Conservation (phyloP, 2,888 invertebrate genomes). For the Eristalis arbustorum region DNA sequence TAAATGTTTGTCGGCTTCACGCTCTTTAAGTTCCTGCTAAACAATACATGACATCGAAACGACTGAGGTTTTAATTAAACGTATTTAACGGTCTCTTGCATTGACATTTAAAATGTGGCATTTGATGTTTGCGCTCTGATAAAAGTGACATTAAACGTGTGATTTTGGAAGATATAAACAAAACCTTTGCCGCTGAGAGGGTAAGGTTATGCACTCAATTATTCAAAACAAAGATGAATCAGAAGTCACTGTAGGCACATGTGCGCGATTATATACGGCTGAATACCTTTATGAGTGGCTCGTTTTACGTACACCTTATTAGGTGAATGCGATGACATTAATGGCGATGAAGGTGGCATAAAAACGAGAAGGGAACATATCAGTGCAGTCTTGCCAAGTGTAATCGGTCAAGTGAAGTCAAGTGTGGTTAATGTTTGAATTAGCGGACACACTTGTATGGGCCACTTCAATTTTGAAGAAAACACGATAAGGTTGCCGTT, state of each 20-base stretch:
- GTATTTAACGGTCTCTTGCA: constrained; percentile 13
- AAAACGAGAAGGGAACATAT: not conserved
- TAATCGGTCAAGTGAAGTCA: not conserved
- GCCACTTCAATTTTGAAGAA: too few species aligned
- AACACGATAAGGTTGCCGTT: too few species aligned
- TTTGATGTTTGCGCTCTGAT: constrained; percentile 3
- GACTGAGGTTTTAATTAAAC: constrained; percentile 12
- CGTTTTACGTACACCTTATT: not conserved
- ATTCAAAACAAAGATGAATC: not conserved
- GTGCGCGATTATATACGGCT: not conserved
- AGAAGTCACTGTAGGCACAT: not conserved
- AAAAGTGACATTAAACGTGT: not conserved
- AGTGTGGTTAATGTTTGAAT: too few species aligned
- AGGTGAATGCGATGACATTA: not conserved
- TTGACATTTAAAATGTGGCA: constrained; percentile 5
- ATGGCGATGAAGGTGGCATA: not conserved
- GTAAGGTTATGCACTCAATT: not conserved
- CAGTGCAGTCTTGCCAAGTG: too few species aligned
- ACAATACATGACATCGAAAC: constrained; percentile 2
- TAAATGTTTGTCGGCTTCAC: not conserved
- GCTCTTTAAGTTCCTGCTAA: not conserved
- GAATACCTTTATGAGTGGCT: not conserved
- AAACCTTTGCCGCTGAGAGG: not conserved
- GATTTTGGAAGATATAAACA: not conserved
- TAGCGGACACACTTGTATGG: too few species aligned